Evolutionary conservation across 2,113 vertebrate genomes (phyloP), one percentile per base, ranked within the genome.

Genomic region (Salvator merianae): DNA sequence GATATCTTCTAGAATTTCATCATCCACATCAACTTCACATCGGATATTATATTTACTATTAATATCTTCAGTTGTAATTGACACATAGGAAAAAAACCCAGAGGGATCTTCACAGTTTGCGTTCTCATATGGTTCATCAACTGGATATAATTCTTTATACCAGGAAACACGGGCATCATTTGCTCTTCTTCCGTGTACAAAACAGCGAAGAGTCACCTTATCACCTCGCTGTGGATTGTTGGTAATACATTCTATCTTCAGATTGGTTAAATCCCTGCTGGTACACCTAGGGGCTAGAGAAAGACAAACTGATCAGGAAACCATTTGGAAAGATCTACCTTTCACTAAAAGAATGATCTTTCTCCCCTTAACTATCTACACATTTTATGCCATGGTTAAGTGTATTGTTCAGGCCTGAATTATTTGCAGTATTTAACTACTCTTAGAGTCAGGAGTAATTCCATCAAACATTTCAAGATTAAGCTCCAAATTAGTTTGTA

Each of bases 81-180:
- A 83, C 84, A 77, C n/a, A 1, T 3, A 69, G 5, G 9, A 77
- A 24, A 22, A 62, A 50, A 89, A 90, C 83, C 26, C 75, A 81
- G 73, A 71, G 10, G 10, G 4, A 3, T 78, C 18, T 30, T 74
- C 7, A 22, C n/a, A 79, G 69, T 55, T 24, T 1, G 18, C 28
- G 3, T 82, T 89, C 79, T 85, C 20, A 62, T 26, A 2, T 16
- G 66, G 7, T 36, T 66, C 16, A 40, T 77, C 70, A 38, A 30
- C 8, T n/a, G 22, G 7, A 20, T 86, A 8, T 62, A 69, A 32
- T 62, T 16, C 22, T 14, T 86, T 88, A 77, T 79, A 79, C 43
- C 77, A 77, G 66, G 2, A 30, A 74, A 40, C 26, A 24, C 16
- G 74, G 55, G 1, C 2, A 1, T 2, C 7, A 1, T 65, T 55